phyloP scores from a whole-genome alignment of 2,797 vertebrate species.

The Sandelia bainsii region DNA sequence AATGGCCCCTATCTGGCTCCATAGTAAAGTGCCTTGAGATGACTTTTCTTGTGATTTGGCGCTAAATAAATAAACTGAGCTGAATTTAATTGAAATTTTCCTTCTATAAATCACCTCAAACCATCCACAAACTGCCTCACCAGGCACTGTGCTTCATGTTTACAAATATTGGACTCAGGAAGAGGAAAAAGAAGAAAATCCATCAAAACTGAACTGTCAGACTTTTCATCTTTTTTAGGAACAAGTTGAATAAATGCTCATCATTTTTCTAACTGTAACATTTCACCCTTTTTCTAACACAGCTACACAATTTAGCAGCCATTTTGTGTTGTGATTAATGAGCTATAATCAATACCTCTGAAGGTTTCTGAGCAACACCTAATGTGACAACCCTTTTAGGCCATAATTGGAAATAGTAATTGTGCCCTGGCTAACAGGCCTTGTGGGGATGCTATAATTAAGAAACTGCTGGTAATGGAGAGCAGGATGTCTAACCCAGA shows the following conservation, averaged over 20 bases:
- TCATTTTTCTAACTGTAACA: not conserved
- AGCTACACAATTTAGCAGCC: not conserved
- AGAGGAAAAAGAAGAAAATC: too few relatives aligned
- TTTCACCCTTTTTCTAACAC: not conserved
- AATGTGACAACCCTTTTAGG: constrained; percentile 51
- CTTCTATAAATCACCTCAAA: constrained; percentile 2
- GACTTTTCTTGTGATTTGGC: too few relatives aligned
- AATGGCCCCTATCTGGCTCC: too few relatives aligned
- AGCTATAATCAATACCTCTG: constrained; percentile 42
- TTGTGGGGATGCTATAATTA: constrained; percentile 47
- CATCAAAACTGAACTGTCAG: not conserved
- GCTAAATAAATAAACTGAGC: too few relatives aligned
- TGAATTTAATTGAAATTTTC: not conserved
- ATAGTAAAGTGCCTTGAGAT: too few relatives aligned
- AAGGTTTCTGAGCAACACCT: constrained; percentile 42
- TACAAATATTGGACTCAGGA: not conserved
- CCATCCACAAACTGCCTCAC: not conserved
- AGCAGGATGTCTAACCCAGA: constrained; percentile 20
- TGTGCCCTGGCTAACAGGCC: constrained; percentile 37
- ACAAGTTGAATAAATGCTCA: not conserved
- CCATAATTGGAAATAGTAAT: constrained; percentile 47
- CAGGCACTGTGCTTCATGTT: not conserved
- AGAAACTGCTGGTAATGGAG: constrained; percentile 49
- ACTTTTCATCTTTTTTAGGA: not conserved
- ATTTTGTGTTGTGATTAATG: constrained; percentile 39